Base-by-base conservation (phyloP, 1,140 invertebrate genomes). In the Physella acuta region DNA sequence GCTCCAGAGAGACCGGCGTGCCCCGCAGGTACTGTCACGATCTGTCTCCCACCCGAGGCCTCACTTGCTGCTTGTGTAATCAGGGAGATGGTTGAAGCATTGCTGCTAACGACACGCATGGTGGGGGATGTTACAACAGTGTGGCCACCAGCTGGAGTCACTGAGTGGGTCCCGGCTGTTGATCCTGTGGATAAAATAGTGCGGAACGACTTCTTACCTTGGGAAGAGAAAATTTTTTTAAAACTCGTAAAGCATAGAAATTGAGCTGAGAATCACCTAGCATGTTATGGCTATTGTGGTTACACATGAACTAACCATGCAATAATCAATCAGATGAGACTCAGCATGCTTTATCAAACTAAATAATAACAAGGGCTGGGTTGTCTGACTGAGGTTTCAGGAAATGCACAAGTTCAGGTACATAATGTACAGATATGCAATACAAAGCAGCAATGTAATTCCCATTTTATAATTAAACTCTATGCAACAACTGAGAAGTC, bases 61-160 rank as follows among this genome's bases (percentile, higher is more conserved):
- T 82, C 74, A 4, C 72, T 67, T 44, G 74, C 74, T 59, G 78
- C 76, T 68, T 82, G 80, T 8, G 78, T 73, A 11, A 81, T 79
- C 33, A 81, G 74, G 16, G 79, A 81, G 17, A 81, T 81, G 20
- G 79, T 79, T 24, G 78, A 73, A n/a, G 76, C 68, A 28, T 75
- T 71, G 28, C 59, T 61, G 3, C 69, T 66, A n/a, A 66, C 62
- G n/a, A 65, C 65, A 1, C 70, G 63, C 58, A 75, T 71, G 24
- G 65, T 52, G 14, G 76, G 62, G 17, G 65, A 67, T 24, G 52
- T 58, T 11, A 56, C 55, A 33, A 67, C 52, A 31, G 55, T 68
- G 49, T 51, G 36, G 49, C 69, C 69, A 30, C 59, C 28, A 26
- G 70, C 39, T 58, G 66, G 53, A 49, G 67, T 59, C 28, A 53